Percentiles rank a stretch among this genome's conserved stretches.
These are phyloP conservation scores for Lamellibrachia luymesi DNA, from an alignment of 1,140 invertebrate species.

Conservation along the genomic window DNA sequence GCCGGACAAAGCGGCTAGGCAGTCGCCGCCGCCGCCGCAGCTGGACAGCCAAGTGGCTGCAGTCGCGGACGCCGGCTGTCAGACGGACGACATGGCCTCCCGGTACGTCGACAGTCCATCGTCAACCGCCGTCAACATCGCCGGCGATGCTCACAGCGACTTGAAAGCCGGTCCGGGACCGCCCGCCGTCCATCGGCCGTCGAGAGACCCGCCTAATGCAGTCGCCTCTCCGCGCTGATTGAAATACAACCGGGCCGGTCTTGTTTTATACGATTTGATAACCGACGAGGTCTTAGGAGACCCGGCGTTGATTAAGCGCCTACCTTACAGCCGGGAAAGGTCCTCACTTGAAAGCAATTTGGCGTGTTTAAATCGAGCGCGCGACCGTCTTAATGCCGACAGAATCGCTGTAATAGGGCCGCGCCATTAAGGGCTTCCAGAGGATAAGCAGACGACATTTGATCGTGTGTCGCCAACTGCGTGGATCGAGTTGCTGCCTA, in stretches of 20 bases:
- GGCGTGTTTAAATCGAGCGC: neutral
- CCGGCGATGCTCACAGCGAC: neutral
- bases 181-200: too few species aligned
- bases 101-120: neutral
- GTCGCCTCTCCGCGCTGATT: neutral
- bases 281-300: neutral
- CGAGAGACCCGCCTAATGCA: neutral
- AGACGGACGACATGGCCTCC: neutral
- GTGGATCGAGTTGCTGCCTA: neutral
- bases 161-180: neutral
- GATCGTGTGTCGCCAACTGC: neutral
- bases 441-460: neutral
- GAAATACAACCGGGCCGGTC: neutral
- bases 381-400: neutral
- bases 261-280: conserved; percentile 6
- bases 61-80: neutral
- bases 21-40: neutral
- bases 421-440: neutral
- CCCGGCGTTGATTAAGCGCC: neutral
- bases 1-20: neutral
- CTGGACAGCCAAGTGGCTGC: neutral
- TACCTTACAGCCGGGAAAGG: neutral
- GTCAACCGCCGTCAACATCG: neutral
- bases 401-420: neutral
- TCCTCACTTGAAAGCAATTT: conserved; percentile 5